Percentiles rank a stretch among this genome's conserved stretches.
Conservation (phyloP, 2,797 vertebrate species). For the Anomalospiza imberbis region DNA sequence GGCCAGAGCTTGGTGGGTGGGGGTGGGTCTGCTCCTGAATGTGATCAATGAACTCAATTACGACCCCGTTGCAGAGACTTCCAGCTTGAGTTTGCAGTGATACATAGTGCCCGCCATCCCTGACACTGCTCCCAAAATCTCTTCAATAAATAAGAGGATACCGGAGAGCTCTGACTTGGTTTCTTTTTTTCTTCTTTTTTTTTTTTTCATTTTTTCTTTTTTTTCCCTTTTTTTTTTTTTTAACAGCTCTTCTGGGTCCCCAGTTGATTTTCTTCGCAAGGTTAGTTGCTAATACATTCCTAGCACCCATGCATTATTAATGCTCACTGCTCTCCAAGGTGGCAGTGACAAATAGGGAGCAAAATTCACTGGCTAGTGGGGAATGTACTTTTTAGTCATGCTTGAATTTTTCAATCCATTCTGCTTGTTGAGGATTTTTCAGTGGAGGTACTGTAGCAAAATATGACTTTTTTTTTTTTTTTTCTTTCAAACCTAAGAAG, state of each 20-base stretch:
- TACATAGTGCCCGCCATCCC: constrained; percentile 76
- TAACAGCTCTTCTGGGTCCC: constrained; percentile 80
- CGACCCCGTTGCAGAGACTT: constrained; percentile 76
- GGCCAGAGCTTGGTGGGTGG: neutral
- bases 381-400: constrained; percentile 99
- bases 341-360: constrained; percentile 99
- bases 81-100: constrained; percentile 73
- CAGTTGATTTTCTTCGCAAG: constrained; percentile 89
- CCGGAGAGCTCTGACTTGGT: constrained; percentile 41
- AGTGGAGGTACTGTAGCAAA: constrained; percentile 68
- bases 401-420: constrained; percentile 92
- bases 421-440: constrained; percentile 85
- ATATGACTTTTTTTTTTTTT: constrained; percentile 42
- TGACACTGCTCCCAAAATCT: constrained; percentile 77
- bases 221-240: neutral
- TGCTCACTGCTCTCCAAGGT: constrained; percentile 91
- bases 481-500: constrained; percentile 34
- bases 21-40: constrained; percentile 45
- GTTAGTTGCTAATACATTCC: constrained; percentile 97
- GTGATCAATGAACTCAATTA: constrained; percentile 96
- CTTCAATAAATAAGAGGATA: constrained; percentile 79
- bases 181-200: neutral
- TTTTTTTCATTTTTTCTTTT: accelerated
- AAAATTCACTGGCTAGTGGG: constrained; percentile 93
- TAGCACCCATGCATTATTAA: constrained; percentile 98